Evolutionary conservation across 1,140 invertebrate genomes (phyloP).

Genomic region (Hydropsyche tenuis): DNA sequence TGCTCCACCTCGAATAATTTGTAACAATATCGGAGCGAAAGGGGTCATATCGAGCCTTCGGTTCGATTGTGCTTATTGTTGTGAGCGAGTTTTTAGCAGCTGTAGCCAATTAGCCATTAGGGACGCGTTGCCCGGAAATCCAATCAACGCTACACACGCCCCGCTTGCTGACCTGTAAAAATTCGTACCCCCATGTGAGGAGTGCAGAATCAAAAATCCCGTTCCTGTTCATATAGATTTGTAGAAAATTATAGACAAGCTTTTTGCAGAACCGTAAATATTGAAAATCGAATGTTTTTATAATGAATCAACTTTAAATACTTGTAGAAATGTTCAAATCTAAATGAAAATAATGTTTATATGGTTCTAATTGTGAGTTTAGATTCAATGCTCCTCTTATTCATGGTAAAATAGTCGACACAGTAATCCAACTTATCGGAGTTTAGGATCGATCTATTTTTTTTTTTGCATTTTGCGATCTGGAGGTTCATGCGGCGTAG

Average conservation of each 20-base stretch:
- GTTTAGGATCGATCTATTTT: neutral
- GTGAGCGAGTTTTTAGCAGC: slow-evolving; percentile 43
- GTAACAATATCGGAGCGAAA: neutral
- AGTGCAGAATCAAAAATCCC: neutral
- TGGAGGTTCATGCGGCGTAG: neutral
- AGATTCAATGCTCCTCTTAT: too few species aligned
- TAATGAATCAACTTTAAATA: too few species aligned
- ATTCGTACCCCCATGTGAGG: neutral
- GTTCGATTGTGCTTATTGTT: slow-evolving; percentile 22
- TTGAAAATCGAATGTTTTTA: too few species aligned
- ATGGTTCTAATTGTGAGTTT: too few species aligned
- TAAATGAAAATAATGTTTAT: too few species aligned
- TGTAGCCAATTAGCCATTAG: slow-evolving; percentile 45
- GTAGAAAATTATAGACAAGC: too few species aligned
- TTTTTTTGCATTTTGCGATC: too few species aligned
- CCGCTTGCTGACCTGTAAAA: slow-evolving; percentile 41
- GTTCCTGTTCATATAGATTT: too few species aligned
- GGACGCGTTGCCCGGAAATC: slow-evolving; percentile 37
- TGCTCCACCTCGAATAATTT: neutral
- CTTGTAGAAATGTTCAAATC: too few species aligned
- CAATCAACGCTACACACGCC: slow-evolving; percentile 37
- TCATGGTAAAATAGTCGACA: too few species aligned
- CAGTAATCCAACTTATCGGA: slow-evolving; percentile 23
- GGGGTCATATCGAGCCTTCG: neutral
- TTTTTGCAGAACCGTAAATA: too few species aligned